Evolutionary conservation across 2,113 vertebrate genomes (phyloP).

Genomic region (Nyctereutes procyonoides): DNA sequence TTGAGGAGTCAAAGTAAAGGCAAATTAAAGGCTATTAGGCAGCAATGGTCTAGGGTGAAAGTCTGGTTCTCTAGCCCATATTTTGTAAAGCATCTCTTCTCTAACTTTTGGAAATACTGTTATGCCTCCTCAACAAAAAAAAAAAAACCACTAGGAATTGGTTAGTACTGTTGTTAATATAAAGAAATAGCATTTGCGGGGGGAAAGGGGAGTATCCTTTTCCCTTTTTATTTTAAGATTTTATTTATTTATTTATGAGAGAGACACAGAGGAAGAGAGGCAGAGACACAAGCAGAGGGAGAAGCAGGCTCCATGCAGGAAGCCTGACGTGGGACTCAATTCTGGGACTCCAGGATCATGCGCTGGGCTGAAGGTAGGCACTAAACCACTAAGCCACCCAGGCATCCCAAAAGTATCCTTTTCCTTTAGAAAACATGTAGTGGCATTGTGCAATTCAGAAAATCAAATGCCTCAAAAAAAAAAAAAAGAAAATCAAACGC

Average conservation of each 20-base stretch:
- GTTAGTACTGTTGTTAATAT: background rate
- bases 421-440: conserved; percentile 19
- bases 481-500: conserved; percentile 15
- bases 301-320: no score
- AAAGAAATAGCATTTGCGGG: background rate
- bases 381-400: no score
- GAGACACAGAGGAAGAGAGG: no score
- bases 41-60: background rate
- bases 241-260: no score
- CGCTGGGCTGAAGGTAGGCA: no score
- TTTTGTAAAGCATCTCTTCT: conserved; percentile 9
- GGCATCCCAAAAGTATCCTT: background rate
- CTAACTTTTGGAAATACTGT: background rate
- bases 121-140: background rate
- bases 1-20: background rate
- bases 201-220: background rate
- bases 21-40: background rate
- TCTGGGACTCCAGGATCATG: no score
- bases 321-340: no score
- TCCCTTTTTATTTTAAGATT: background rate
- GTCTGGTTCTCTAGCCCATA: background rate
- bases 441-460: background rate
- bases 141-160: background rate
- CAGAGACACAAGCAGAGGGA: no score
- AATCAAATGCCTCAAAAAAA: background rate